A percentile compares a stretch with the other conserved stretches of the same genome.
phyloP scores from a whole-genome alignment of 2,888 invertebrate genomes.

The Ditula angustiorana region DNA sequence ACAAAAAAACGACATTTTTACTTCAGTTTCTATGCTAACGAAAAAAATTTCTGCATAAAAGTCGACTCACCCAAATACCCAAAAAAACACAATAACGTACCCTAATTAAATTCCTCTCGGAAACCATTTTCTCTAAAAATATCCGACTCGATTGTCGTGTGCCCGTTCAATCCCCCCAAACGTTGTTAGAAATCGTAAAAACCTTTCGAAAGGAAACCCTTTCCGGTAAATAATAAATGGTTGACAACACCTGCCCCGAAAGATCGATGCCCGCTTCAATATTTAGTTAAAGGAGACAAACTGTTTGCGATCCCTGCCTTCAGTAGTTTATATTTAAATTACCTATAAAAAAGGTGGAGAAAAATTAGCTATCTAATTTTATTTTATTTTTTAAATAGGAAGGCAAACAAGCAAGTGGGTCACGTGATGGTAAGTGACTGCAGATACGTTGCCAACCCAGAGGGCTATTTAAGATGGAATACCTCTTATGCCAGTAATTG shows the following conservation, averaged over 20 bases:
- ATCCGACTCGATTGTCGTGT: neutral
- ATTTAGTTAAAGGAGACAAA: constrained; percentile 4
- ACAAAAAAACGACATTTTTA: too few relatives aligned
- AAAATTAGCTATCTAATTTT: too few relatives aligned
- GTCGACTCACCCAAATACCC: too few relatives aligned
- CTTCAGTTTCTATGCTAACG: too few relatives aligned
- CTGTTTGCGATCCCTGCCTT: constrained; percentile 1
- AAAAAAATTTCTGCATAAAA: too few relatives aligned
- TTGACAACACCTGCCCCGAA: constrained; percentile 18
- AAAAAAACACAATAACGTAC: neutral
- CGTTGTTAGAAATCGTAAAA: constrained; percentile 8
- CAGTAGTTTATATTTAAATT: neutral
- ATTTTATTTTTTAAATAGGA: too few relatives aligned
- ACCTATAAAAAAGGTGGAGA: neutral
- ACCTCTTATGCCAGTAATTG: too few relatives aligned
- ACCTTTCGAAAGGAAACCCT: neutral
- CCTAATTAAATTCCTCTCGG: neutral
- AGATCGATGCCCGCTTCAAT: constrained; percentile 5
- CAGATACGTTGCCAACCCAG: too few relatives aligned
- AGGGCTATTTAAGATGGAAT: too few relatives aligned
- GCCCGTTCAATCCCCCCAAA: constrained; percentile 11
- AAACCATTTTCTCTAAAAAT: neutral
- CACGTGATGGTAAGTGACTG: too few relatives aligned
- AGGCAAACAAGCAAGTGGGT: too few relatives aligned
- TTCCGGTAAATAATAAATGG: constrained; percentile 24